Conservation (phyloP, 30 jellyfish, hydroid and myxozoan genomes). For the Aurelia sp. region DNA sequence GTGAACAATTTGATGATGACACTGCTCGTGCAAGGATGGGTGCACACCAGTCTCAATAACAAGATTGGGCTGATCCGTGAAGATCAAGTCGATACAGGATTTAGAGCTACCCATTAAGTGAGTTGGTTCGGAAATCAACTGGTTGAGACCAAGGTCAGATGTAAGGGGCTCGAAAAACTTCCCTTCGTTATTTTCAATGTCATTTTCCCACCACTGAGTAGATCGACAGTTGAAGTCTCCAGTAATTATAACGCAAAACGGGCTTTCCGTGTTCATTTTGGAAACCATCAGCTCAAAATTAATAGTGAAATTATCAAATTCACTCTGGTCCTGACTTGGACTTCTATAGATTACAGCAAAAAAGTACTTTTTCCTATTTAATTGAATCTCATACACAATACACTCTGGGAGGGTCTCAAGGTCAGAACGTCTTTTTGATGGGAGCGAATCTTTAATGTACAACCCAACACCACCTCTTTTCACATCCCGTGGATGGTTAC, state of each 20-base stretch:
- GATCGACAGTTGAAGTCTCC: slow-evolving; percentile 21
- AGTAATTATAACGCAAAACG: slow-evolving; percentile 29
- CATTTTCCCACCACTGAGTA: too few species aligned
- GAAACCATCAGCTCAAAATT: slow-evolving; percentile 45
- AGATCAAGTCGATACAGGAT: too few species aligned
- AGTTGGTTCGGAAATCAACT: too few species aligned
- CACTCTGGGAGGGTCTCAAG: not conserved
- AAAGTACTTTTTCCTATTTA: not conserved
- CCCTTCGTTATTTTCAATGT: too few species aligned
- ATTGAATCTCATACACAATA: not conserved
- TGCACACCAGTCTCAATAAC: slow-evolving; percentile 4
- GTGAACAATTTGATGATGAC: slow-evolving; percentile 35
- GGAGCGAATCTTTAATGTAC: not conserved
- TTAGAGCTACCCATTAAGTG: too few species aligned
- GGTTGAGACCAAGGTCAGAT: too few species aligned
- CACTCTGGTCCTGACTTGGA: not conserved
- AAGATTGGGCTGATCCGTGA: not conserved
- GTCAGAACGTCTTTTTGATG: not conserved
- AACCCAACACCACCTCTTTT: too few species aligned
- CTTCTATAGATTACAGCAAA: not conserved
- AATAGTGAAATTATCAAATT: slow-evolving; percentile 20
- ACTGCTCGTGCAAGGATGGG: slow-evolving; percentile 35
- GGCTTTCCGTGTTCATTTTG: slow-evolving; percentile 35
- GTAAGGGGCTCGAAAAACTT: too few species aligned
- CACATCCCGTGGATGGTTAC: too few species aligned